Evolutionary conservation across 2,113 vertebrate genomes (phyloP), one percentile per base, ranked within the genome.

Genomic region (Caloenas nicobarica): DNA sequence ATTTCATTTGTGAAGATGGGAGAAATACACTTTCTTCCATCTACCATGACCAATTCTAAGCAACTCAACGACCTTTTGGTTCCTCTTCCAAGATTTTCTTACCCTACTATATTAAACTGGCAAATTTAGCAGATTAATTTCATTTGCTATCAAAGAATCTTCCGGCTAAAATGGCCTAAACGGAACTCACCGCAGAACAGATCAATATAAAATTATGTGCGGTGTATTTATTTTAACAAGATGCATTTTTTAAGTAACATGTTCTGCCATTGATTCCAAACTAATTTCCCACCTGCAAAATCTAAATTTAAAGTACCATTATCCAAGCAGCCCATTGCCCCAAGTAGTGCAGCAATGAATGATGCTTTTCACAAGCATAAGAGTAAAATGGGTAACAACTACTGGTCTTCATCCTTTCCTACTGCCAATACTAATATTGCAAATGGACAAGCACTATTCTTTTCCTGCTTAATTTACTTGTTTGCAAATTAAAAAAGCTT

Each of bases 401-500:
- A 24, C 40, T 0, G 1, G 28, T n/a, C 10, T 56, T 86, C 46
- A 66, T 31, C 60, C 25, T 26, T 74, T 57, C 40, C 77, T 31
- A 26, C n/a, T 24, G 50, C 38, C 34, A 58, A 31, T 19, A 36
- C 11, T 7, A 36, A 44, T n/a, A 60, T 4, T 64, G 31, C 73
- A 38, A 62, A 33, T 2, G 7, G 13, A 68, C 22, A 51, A 56
- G 42, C 15, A 28, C 15, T 58, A 7, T 34, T 68, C 38, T 91
- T 66, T 60, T 79, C 42, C 61, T 69, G 38, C 50, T 66, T 48
- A 23, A 94, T 93, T 81, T 56, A 71, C 46, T 81, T 86, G 53
- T 53, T 91, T 88, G 86, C 88, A 90, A 88, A 95, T 68, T 54
- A 88, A 74, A 53, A 91, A 68, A 86, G 72, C 80, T 64, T 95